A percentile compares a stretch with the other conserved stretches of the same genome.
Evolutionary conservation across 2,797 vertebrate species (phyloP).

Genomic region (Stomatorhinus walkeri): DNA sequence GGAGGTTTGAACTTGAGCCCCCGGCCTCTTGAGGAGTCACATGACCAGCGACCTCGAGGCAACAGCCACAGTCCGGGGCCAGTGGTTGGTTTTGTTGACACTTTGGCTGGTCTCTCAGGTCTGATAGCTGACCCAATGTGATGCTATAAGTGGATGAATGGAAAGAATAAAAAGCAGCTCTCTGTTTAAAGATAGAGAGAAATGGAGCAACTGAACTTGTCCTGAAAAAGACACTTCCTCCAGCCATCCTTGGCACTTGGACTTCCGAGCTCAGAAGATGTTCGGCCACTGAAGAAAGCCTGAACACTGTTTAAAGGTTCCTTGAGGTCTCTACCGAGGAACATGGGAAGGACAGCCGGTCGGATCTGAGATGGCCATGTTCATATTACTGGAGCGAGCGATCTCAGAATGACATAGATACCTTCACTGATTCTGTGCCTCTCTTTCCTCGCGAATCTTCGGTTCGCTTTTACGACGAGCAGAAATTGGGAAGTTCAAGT

Average conservation of each 20-base stretch:
- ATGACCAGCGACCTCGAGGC: background rate
- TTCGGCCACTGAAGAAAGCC: background rate
- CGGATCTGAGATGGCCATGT: background rate
- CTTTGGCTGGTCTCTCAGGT: background rate
- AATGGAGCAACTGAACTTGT: background rate
- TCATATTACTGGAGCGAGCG: background rate
- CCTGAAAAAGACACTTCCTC: background rate
- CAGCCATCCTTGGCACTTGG: background rate
- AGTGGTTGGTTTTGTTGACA: background rate
- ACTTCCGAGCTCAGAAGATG: background rate
- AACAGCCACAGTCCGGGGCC: background rate
- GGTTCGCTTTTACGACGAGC: background rate
- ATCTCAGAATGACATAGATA: background rate
- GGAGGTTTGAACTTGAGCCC: background rate
- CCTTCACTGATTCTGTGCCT: background rate
- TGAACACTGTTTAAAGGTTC: background rate
- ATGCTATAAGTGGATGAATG: background rate
- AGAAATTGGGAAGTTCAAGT: background rate
- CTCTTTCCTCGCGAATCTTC: background rate
- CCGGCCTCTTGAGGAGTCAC: background rate
- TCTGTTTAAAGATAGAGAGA: background rate
- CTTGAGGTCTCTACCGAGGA: background rate
- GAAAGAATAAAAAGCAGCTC: background rate
- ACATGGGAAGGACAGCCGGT: background rate
- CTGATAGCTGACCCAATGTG: background rate